phyloP scores from a whole-genome alignment of 35 echinoderm and acorn worm genomes.

The Hemicentrotus pulcherrimus region DNA sequence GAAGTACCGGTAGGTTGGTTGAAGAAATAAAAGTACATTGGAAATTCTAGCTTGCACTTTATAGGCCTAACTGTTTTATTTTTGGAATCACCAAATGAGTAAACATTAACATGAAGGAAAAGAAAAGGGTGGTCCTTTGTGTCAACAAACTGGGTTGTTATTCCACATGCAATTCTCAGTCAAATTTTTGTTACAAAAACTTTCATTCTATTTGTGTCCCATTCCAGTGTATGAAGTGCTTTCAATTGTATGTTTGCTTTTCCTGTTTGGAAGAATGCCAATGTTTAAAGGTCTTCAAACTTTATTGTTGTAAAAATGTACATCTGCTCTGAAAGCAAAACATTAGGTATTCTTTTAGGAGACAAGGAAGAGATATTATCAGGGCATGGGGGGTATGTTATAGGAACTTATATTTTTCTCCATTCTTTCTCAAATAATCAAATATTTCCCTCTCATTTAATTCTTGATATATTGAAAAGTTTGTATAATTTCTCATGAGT shows the following conservation, averaged over 20 bases:
- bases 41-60: background rate
- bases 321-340: background rate
- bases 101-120: background rate
- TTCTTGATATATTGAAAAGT: no score
- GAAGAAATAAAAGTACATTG: background rate
- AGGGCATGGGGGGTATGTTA: no score
- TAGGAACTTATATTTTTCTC: no score
- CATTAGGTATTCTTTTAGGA: background rate
- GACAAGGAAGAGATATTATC: no score
- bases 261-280: background rate
- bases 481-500: no score
- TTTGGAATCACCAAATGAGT: background rate
- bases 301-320: background rate
- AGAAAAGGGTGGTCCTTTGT: background rate
- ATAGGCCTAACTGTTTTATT: background rate
- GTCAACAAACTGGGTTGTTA: background rate
- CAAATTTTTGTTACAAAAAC: slow-evolving; percentile 4
- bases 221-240: background rate
- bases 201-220: background rate
- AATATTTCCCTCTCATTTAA: no score
- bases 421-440: no score
- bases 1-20: background rate
- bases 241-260: background rate
- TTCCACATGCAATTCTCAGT: background rate
- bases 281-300: background rate